These are phyloP conservation scores for Nerophis lumbriciformis DNA, from an alignment of 2,113 vertebrate species.

Conservation along the genomic window DNA sequence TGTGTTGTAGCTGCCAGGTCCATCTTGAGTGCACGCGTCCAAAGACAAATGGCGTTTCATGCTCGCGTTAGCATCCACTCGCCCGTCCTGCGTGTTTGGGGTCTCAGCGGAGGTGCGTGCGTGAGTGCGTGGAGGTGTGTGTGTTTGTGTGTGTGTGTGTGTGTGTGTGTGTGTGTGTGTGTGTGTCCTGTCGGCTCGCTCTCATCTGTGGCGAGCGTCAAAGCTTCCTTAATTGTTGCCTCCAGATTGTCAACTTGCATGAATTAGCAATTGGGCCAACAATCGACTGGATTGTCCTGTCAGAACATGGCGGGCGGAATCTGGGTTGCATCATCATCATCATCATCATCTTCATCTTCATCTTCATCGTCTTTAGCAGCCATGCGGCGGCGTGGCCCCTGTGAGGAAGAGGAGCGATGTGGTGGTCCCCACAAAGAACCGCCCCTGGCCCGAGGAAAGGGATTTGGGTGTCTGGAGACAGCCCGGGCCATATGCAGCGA, in stretches of 20 bases:
- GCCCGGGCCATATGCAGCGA: conserved; percentile 76
- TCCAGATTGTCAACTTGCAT: conserved; percentile 73
- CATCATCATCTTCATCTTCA: conserved; percentile 72
- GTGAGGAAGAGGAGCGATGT: conserved; percentile 71
- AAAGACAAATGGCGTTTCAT: conserved; percentile 49
- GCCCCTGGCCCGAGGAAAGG: conserved; percentile 75
- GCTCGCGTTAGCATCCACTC: conserved; percentile 37
- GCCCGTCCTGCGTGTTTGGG: conserved; percentile 27
- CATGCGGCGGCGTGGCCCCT: conserved; percentile 60
- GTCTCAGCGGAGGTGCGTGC: conserved; percentile 23
- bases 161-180: conserved; percentile 14
- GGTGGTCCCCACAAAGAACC: conserved; percentile 70
- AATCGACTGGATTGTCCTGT: conserved; percentile 58
- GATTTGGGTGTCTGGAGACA: conserved; percentile 79
- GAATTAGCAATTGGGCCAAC: conserved; percentile 74
- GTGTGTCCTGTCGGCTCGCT: conserved; percentile 6
- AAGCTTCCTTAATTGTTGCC: conserved; percentile 59
- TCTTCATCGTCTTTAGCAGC: conserved; percentile 61
- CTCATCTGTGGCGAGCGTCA: conserved; percentile 23
- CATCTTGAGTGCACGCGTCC: conserved; percentile 36
- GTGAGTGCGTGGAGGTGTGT: neutral
- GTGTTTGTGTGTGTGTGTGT: conserved; percentile 11
- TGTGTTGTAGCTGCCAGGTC: neutral
- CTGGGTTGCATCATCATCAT: conserved; percentile 66
- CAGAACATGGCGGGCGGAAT: conserved; percentile 58